phyloP scores from a whole-genome alignment of 1,140 invertebrate genomes.

The Meloidogyne hapla region DNA sequence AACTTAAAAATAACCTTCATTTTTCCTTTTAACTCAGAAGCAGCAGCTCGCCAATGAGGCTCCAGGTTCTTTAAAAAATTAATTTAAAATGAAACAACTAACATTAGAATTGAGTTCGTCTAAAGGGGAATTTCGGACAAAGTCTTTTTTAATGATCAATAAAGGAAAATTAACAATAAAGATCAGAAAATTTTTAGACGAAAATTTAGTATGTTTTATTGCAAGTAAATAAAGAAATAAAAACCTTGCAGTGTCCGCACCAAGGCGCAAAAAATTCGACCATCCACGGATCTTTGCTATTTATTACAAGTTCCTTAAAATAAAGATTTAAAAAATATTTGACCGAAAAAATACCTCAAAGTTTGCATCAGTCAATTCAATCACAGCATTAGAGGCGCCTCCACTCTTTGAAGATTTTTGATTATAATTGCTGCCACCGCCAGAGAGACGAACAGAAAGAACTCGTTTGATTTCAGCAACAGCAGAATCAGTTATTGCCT shows the following conservation, averaged over 20 bases:
- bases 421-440: conserved; percentile 5
- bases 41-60: conserved; percentile 89
- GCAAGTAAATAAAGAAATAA: not conserved
- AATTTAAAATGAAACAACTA: too few relatives aligned
- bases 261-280: conserved; percentile 58
- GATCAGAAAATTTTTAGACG: too few relatives aligned
- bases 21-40: conserved; percentile 84
- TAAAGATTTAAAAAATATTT: conserved; percentile 67
- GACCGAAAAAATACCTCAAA: conserved; percentile 9
- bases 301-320: conserved; percentile 83
- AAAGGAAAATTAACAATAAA: too few relatives aligned
- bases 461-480: conserved; percentile 50
- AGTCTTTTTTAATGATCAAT: too few relatives aligned
- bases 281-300: conserved; percentile 69
- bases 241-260: conserved; percentile 86
- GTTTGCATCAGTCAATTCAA: conserved; percentile 82
- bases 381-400: conserved; percentile 70
- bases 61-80: conserved; percentile 72
- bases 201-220: too few relatives aligned
- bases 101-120: too few relatives aligned
- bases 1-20: conserved; percentile 68
- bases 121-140: too few relatives aligned
- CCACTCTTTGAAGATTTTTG: conserved; percentile 29
- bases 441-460: conserved; percentile 39
- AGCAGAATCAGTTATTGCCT: conserved; percentile 80